phyloP scores from a whole-genome alignment of 2,888 invertebrate species.

The Dermolepida albohirtum region DNA sequence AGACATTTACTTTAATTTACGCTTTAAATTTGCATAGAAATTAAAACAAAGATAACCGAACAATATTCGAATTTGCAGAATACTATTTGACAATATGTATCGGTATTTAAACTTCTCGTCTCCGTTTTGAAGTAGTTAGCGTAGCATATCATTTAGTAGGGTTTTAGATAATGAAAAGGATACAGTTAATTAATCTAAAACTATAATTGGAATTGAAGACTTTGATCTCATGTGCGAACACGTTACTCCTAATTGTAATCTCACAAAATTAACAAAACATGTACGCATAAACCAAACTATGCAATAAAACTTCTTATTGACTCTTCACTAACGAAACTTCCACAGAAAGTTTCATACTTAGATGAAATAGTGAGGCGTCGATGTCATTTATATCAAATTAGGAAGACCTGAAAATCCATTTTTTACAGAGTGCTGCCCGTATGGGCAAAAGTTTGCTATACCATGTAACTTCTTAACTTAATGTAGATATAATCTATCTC shows the following conservation, averaged over 20 bases:
- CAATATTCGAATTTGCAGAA: no score
- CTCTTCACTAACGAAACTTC: constrained; percentile 11
- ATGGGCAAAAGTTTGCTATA: constrained; percentile 22
- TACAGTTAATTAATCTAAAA: no score
- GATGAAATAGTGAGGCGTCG: constrained; percentile 13
- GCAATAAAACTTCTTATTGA: constrained; percentile 4
- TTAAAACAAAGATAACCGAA: no score
- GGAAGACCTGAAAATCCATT: constrained; percentile 25
- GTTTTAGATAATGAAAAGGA: no score
- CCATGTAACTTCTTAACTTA: constrained; percentile 29
- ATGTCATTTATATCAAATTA: constrained; percentile 36
- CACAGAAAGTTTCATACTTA: constrained; percentile 8
- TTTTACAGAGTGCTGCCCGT: constrained; percentile 13
- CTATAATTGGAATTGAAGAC: neutral
- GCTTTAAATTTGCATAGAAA: no score
- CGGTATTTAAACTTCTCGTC: no score
- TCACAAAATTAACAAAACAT: constrained; percentile 7
- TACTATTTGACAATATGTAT: no score
- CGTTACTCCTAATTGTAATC: neutral
- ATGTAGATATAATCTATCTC: constrained; percentile 38
- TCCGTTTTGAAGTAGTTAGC: no score
- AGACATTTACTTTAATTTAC: no score
- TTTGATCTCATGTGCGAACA: neutral
- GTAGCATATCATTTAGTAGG: no score
- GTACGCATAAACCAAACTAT: neutral